Evolutionary conservation across 2,888 invertebrate genomes (phyloP).

Genomic region (Athalia rosae): DNA sequence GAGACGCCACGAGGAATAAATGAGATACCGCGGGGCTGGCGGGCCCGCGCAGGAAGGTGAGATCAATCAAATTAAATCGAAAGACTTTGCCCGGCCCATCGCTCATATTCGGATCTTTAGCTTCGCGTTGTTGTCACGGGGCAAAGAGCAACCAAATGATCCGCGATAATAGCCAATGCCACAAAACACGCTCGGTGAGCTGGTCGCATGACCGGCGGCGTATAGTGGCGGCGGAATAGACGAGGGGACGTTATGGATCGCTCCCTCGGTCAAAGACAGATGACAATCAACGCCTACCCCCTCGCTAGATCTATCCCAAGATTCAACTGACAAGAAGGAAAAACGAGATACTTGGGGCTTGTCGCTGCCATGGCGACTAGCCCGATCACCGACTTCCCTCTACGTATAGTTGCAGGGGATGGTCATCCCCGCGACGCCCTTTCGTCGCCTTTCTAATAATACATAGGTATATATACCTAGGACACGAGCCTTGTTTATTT

Average conservation of each 20-base stretch:
- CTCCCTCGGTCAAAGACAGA: conserved; percentile 41
- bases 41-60: not conserved
- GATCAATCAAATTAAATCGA: conserved; percentile 31
- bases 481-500: too few species aligned
- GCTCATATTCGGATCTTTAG: conserved; percentile 21
- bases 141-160: conserved; percentile 32
- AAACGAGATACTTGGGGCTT: conserved; percentile 24
- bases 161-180: conserved; percentile 39
- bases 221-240: not conserved
- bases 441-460: not conserved
- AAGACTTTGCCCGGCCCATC: conserved; percentile 10
- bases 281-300: conserved; percentile 31
- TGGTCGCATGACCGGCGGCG: conserved; percentile 19
- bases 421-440: conserved; percentile 20
- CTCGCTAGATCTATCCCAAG: conserved; percentile 26
- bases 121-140: conserved; percentile 23
- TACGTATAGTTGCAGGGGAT: not conserved
- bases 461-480: not conserved
- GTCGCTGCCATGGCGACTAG: conserved; percentile 39
- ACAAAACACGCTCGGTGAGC: conserved; percentile 32
- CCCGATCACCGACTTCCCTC: not conserved
- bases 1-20: not conserved
- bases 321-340: conserved; percentile 27
- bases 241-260: conserved; percentile 30
- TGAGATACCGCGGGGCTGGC: not conserved